These are phyloP conservation scores for Protodeltote pygarga DNA, from an alignment of 2,888 invertebrate genomes.

Conservation along the genomic window DNA sequence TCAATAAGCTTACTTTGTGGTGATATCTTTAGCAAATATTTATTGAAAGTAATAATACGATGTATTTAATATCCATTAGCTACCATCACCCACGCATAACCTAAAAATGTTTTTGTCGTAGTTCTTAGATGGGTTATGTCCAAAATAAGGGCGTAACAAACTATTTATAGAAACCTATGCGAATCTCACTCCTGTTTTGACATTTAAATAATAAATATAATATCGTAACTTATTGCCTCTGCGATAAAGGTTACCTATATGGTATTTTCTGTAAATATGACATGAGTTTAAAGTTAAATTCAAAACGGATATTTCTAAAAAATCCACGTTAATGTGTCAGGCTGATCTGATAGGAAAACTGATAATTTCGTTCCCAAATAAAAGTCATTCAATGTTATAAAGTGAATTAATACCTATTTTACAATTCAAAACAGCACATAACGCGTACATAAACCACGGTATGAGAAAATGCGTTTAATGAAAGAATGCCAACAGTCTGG, in stretches of 20 bases:
- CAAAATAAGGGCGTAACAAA: too few species aligned
- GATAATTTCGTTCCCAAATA: conserved; percentile 8
- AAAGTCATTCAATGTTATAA: conserved; percentile 16
- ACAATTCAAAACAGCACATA: conserved; percentile 36
- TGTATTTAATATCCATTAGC: conserved; percentile 16
- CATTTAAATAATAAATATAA: too few species aligned
- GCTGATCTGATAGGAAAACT: conserved; percentile 1
- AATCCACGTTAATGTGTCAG: neutral
- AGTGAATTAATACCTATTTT: conserved; percentile 33
- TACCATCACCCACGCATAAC: conserved; percentile 19
- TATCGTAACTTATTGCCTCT: too few species aligned
- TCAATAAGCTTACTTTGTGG: too few species aligned
- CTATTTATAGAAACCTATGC: too few species aligned
- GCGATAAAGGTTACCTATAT: too few species aligned
- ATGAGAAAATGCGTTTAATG: conserved; percentile 53
- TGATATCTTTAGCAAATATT: conserved; percentile 19
- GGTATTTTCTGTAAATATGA: too few species aligned
- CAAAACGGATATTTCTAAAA: neutral
- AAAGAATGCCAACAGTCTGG: conserved; percentile 56
- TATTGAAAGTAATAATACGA: conserved; percentile 19
- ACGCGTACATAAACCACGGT: conserved; percentile 22
- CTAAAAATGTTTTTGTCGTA: too few species aligned
- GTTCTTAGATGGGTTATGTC: too few species aligned
- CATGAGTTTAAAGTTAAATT: neutral
- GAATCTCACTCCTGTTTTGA: too few species aligned